phyloP scores from a whole-genome alignment of 2,797 vertebrate species.

The Manis crassicaudata region DNA sequence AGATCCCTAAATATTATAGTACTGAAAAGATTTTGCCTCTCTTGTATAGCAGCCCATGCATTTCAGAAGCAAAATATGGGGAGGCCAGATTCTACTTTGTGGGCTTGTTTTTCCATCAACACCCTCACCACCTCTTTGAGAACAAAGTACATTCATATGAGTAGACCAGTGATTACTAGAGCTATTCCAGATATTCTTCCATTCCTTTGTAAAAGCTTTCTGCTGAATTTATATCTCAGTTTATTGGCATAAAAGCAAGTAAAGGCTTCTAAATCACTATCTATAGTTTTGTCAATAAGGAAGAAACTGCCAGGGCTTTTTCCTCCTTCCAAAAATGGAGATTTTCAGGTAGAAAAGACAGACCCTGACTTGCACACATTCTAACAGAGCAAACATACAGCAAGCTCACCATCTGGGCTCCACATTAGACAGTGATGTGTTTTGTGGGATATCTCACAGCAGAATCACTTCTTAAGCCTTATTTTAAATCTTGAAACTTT shows the following conservation, averaged over 20 bases:
- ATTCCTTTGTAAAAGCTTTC: slow-evolving; percentile 20
- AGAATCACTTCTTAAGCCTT: slow-evolving; percentile 13
- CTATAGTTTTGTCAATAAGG: not conserved
- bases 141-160: not conserved
- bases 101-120: not conserved
- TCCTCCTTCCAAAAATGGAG: not conserved
- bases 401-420: not conserved
- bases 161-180: not conserved
- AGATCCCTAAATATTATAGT: not conserved
- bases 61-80: not conserved
- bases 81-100: not conserved
- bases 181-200: not conserved
- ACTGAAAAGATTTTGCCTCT: not conserved
- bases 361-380: not conserved
- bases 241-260: slow-evolving; percentile 46
- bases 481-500: slow-evolving; percentile 51
- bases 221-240: slow-evolving; percentile 35
- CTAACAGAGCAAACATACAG: not conserved
- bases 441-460: not conserved
- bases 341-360: slow-evolving; percentile 22
- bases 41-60: not conserved
- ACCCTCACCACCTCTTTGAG: not conserved
- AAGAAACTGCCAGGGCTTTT: not conserved
- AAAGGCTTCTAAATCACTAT: not conserved
- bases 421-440: not conserved